Evolutionary conservation across 1,140 invertebrate species (phyloP).

Genomic region (Antheraea mylitta): DNA sequence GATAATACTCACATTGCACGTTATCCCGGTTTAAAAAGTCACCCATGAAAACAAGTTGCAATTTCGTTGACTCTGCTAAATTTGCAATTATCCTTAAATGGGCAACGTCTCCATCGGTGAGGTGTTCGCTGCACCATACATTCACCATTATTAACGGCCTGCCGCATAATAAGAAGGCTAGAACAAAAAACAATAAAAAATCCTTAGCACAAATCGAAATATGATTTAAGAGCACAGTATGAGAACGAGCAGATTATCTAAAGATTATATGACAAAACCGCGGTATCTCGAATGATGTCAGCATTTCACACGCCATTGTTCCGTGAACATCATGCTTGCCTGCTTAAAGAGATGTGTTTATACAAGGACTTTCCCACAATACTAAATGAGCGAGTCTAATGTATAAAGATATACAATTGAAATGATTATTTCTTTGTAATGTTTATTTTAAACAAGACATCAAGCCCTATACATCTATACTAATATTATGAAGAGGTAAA

Average conservation of each 20-base stretch:
- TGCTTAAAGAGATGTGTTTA: not conserved
- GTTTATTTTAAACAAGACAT: too few relatives aligned
- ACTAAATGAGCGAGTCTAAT: not conserved
- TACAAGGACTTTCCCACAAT: not conserved
- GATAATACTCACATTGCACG: slow-evolving; percentile 42
- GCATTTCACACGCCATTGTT: not conserved
- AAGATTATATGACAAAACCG: not conserved
- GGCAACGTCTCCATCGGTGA: slow-evolving; percentile 37
- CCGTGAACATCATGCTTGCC: too few relatives aligned
- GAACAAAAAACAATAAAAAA: slow-evolving; percentile 23
- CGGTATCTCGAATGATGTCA: not conserved
- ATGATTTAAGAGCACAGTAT: too few relatives aligned
- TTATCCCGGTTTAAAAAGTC: slow-evolving; percentile 56
- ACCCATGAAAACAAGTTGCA: slow-evolving; percentile 51
- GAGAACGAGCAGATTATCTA: not conserved
- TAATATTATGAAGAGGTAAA: too few relatives aligned
- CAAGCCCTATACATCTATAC: too few relatives aligned
- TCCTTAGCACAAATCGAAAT: too few relatives aligned
- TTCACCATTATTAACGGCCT: slow-evolving; percentile 53
- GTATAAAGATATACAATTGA: not conserved
- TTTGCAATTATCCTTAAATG: slow-evolving; percentile 38
- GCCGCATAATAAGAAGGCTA: slow-evolving; percentile 63
- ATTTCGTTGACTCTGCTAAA: slow-evolving; percentile 30
- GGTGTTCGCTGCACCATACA: slow-evolving; percentile 40
- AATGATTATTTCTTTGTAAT: not conserved